These are phyloP conservation scores for Pomatostomus ruficeps DNA, from an alignment of 2,113 vertebrate species.

Conservation along the genomic window DNA sequence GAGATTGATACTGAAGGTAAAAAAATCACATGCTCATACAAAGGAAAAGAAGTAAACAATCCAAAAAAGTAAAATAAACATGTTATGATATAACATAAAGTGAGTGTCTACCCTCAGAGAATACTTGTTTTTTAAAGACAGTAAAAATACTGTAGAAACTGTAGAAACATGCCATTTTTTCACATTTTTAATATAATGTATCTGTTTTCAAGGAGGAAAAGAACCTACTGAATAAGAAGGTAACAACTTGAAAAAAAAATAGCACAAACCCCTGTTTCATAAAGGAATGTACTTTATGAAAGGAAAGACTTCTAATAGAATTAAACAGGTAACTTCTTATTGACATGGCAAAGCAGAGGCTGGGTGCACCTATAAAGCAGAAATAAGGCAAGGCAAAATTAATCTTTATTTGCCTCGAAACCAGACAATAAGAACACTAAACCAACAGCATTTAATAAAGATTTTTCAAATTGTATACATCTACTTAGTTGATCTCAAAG, in stretches of 20 bases:
- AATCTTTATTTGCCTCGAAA: not conserved
- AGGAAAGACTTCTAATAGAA: not conserved
- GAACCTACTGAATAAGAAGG: not conserved
- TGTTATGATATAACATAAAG: not conserved
- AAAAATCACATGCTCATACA: not conserved
- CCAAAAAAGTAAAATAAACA: conserved; percentile 20
- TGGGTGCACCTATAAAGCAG: not conserved
- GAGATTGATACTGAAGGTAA: conserved; percentile 16
- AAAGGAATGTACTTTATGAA: not conserved
- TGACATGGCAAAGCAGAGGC: not conserved
- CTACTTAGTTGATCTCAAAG: not conserved
- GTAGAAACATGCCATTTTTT: not conserved
- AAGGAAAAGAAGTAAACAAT: conserved; percentile 30
- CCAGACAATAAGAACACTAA: not conserved
- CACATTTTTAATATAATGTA: too few species aligned
- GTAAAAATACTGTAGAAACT: not conserved
- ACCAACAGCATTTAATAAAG: not conserved
- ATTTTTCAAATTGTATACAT: not conserved
- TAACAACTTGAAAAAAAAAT: not conserved
- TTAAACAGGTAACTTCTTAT: not conserved
- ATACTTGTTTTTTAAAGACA: not conserved
- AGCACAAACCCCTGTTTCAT: not conserved
- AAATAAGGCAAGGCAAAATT: not conserved
- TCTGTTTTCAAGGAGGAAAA: not conserved
- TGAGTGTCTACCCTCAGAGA: not conserved